A percentile compares a stretch with the other conserved stretches of the same genome.
Evolutionary conservation across 1,140 invertebrate genomes (phyloP).

Genomic region (Bombus waltoni): DNA sequence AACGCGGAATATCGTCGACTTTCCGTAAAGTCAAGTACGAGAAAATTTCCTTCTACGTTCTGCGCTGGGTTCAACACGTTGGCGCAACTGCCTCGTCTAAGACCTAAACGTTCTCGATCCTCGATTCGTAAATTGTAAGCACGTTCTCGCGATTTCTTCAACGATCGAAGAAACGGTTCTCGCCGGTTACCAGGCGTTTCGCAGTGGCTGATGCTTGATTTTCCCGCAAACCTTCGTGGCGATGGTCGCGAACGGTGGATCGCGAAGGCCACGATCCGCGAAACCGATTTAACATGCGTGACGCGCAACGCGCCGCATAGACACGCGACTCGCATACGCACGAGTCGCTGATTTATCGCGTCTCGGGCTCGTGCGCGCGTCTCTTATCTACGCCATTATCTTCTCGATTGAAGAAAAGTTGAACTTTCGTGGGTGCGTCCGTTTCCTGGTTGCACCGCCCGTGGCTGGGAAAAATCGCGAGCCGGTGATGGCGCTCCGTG

Average conservation of each 20-base stretch:
- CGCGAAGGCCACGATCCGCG: conserved; percentile 39
- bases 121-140: too few relatives aligned
- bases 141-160: too few relatives aligned
- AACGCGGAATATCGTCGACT: too few relatives aligned
- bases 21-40: too few relatives aligned
- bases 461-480: conserved; percentile 37
- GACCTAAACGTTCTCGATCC: too few relatives aligned
- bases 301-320: conserved; percentile 25
- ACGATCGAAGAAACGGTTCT: too few relatives aligned
- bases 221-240: conserved; percentile 1
- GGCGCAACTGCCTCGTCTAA: too few relatives aligned
- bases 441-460: conserved; percentile 48
- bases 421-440: conserved; percentile 53
- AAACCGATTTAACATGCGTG: conserved; percentile 57
- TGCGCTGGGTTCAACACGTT: too few relatives aligned
- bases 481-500: not conserved
- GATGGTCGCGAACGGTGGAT: conserved; percentile 31
- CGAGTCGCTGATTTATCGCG: conserved; percentile 60
- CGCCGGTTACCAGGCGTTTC: not conserved
- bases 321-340: conserved; percentile 30
- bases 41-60: too few relatives aligned
- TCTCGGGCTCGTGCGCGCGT: conserved; percentile 36
- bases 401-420: conserved; percentile 58
- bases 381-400: conserved; percentile 54
- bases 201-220: not conserved